Conservation (phyloP, 2,797 vertebrate species). For the Macropodus opercularis region DNA sequence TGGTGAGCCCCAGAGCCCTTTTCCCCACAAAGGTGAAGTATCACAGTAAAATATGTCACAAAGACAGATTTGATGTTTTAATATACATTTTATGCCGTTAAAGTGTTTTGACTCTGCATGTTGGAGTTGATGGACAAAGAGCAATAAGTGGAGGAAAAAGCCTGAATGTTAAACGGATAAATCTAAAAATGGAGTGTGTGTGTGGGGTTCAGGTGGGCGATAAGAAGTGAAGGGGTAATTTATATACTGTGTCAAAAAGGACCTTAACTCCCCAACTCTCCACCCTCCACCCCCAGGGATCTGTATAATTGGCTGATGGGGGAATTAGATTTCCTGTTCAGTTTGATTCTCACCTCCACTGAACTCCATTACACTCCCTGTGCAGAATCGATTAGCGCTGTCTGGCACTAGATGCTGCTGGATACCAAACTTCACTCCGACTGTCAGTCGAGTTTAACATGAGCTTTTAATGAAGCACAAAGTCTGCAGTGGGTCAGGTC, state of each 20-base stretch:
- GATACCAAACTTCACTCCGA: conserved; percentile 35
- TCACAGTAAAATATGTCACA: background rate
- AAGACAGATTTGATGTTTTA: background rate
- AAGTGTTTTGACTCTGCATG: background rate
- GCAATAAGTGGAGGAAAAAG: background rate
- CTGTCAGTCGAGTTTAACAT: conserved; percentile 33
- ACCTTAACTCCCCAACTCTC: conserved; percentile 7
- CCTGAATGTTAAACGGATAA: background rate
- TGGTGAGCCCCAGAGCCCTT: too few species aligned
- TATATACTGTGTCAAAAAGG: conserved; percentile 33
- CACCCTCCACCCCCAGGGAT: conserved; percentile 15
- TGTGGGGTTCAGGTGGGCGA: too few species aligned
- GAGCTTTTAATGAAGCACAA: conserved; percentile 67
- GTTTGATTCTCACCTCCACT: conserved; percentile 56
- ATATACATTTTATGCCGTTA: background rate
- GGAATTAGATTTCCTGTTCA: conserved; percentile 47
- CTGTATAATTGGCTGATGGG: conserved; percentile 66
- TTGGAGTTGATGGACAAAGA: background rate
- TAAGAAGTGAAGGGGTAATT: conserved; percentile 1
- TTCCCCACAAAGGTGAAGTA: too few species aligned
- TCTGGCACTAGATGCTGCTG: conserved; percentile 48
- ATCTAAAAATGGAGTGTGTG: background rate
- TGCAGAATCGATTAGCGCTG: conserved; percentile 70
- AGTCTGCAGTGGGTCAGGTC: conserved; percentile 1
- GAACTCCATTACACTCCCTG: conserved; percentile 67